Percentiles rank a stretch among this genome's conserved stretches.
These are phyloP conservation scores for Tetramorium simillimum DNA, from an alignment of 1,140 invertebrate species.

Conservation along the genomic window DNA sequence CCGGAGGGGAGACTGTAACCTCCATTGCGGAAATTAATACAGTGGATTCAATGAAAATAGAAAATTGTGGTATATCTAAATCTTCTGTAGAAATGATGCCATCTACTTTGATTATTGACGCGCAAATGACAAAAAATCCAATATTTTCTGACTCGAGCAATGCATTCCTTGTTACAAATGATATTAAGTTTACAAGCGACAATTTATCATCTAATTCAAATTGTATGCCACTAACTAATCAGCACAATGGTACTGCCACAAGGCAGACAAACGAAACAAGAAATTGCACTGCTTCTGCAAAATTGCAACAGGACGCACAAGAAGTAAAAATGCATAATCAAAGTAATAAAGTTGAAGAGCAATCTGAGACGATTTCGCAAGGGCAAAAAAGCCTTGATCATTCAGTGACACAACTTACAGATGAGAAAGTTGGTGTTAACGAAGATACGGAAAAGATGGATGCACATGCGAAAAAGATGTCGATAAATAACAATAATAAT, in stretches of 20 bases:
- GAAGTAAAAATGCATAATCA: constrained; percentile 64
- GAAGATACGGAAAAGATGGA: constrained; percentile 21
- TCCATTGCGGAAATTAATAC: constrained; percentile 69
- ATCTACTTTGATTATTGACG: constrained; percentile 6
- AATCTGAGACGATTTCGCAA: constrained; percentile 35
- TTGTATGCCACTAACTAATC: neutral
- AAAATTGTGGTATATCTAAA: constrained; percentile 32
- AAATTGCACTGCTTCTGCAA: neutral
- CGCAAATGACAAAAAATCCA: constrained; percentile 7
- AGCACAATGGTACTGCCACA: constrained; percentile 34
- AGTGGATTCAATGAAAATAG: constrained; percentile 25
- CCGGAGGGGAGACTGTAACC: constrained; percentile 28
- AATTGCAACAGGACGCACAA: constrained; percentile 46
- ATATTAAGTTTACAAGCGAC: constrained; percentile 22
- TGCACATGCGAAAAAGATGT: constrained; percentile 24
- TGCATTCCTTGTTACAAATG: neutral
- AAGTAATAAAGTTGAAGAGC: constrained; percentile 61
- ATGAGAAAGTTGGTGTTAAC: constrained; percentile 9
- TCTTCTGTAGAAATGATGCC: constrained; percentile 23
- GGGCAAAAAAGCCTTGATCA: constrained; percentile 15
- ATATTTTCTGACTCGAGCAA: constrained; percentile 14
- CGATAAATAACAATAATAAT: constrained; percentile 80
- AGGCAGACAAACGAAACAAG: constrained; percentile 9
- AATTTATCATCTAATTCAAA: constrained; percentile 23
- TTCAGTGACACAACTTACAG: neutral